Conservation (phyloP, 1,140 invertebrate species). For the Macrotrachela quadricornifera region DNA sequence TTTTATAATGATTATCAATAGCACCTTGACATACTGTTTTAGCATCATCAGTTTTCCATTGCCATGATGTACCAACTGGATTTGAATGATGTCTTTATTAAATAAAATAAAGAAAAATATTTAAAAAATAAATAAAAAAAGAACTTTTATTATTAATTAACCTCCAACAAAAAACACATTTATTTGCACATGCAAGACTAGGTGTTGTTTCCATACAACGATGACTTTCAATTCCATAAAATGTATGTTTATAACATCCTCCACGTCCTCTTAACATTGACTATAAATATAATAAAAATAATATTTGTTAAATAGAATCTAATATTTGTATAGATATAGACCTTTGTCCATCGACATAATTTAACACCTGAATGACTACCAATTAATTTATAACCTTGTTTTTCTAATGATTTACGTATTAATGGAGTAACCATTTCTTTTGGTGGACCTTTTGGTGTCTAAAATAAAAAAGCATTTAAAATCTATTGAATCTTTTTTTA, state of each 20-base stretch:
- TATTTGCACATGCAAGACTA: constrained; percentile 43
- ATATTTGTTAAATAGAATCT: too few relatives aligned
- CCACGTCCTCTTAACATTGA: constrained; percentile 42
- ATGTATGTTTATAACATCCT: constrained; percentile 46
- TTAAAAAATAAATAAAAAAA: background rate
- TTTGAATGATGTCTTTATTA: constrained; percentile 41
- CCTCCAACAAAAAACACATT: constrained; percentile 48
- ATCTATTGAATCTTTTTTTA: too few relatives aligned
- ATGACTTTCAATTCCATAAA: constrained; percentile 44
- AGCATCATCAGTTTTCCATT: constrained; percentile 42
- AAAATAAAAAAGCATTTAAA: too few relatives aligned
- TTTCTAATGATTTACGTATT: constrained; percentile 36
- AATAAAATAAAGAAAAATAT: constrained; percentile 35
- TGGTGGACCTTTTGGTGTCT: constrained; percentile 3
- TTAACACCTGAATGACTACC: constrained; percentile 44
- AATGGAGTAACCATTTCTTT: constrained; percentile 41
- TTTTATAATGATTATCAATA: constrained; percentile 36
- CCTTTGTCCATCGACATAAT: constrained; percentile 44
- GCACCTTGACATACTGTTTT: constrained; percentile 36
- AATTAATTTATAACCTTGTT: constrained; percentile 42
- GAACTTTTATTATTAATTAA: constrained; percentile 9
- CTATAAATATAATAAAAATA: constrained; percentile 16
- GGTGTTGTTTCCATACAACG: constrained; percentile 45
- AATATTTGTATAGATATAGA: constrained; percentile 12
- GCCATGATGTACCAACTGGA: constrained; percentile 46